Base-by-base conservation (phyloP, 2,113 vertebrate species). In the Grus americana region DNA sequence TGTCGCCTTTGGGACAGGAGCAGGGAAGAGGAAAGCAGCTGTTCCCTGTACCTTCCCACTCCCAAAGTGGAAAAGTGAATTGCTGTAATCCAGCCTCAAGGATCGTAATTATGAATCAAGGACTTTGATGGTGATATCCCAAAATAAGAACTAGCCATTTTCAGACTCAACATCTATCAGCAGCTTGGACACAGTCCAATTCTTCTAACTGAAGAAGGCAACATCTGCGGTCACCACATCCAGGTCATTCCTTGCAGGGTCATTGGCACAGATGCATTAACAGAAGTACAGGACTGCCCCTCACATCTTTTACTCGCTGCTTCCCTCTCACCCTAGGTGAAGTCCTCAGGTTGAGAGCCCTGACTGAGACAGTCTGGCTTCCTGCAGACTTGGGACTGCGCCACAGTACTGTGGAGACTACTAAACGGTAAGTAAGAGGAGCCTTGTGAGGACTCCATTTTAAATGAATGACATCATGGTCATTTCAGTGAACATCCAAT, bases 121-220 rank as follows among this genome's bases (percentile, higher is more conserved):
- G 80, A 93, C 72, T 94, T 91, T 63, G 44, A 84, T 89, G 44
- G 92, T 75, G 61, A 95, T 86, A 92, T 93, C 82, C 88, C 90
- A 96, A 95, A 96, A 96, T 91, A 96, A 93, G 52, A 93, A 92
- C n/a, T 46, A 91, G 52, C 47, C 61, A 2, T 93, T 95, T 97
- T 93, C 79, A 88, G 79, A 76, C 93, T 86, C 88, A 74, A 90
- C 72, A 92, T 63, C 86, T 95, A 92, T 80, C 88, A 88, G 82
- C 63, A 93, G 7, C 63, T 93, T 96, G 93, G 90, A 90, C 55
- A 59, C 24, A 74, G 52, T 84, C 91, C 96, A 96, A 3, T n/a
- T 67, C 79, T 63, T 86, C 57, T 93, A 93, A 92, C 2, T 90
- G 91, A 86, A 76, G 49, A 46, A 75, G 66, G 54, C 70, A 94